Percentiles rank a stretch among this genome's conserved stretches.
These are phyloP conservation scores for Gyrodactylus bullatarudis DNA, from an alignment of 1,140 invertebrate species.

Conservation along the genomic window DNA sequence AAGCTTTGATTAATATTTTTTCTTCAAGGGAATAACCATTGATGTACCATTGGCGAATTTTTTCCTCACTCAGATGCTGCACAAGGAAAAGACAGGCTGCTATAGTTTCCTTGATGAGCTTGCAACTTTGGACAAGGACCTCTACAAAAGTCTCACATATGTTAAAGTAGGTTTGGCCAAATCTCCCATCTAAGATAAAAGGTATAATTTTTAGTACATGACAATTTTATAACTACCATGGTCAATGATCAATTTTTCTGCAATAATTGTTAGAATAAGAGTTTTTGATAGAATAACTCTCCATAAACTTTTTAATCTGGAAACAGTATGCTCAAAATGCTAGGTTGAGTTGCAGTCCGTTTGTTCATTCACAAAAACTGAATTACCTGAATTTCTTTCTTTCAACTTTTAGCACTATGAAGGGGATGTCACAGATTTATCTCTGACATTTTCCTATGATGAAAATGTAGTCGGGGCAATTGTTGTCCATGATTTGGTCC, in stretches of 20 bases:
- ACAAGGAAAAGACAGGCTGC: slow-evolving; percentile 46
- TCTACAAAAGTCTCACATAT: slow-evolving; percentile 76
- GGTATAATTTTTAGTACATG: neutral
- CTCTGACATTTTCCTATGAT: slow-evolving; percentile 76
- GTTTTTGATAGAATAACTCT: too few species aligned
- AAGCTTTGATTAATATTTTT: too few species aligned
- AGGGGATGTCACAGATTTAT: slow-evolving; percentile 62
- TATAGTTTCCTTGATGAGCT: slow-evolving; percentile 89
- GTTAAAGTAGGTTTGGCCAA: slow-evolving; percentile 30
- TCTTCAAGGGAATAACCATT: slow-evolving; percentile 53
- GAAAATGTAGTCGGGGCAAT: slow-evolving; percentile 53
- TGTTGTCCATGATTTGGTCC: slow-evolving; percentile 31
- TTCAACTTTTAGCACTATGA: slow-evolving; percentile 32
- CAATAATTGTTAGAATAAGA: too few species aligned
- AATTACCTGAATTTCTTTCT: too few species aligned
- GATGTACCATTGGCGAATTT: slow-evolving; percentile 94
- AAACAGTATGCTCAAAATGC: too few species aligned
- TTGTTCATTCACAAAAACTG: too few species aligned
- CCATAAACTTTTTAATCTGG: too few species aligned
- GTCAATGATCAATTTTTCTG: too few species aligned
- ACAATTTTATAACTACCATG: too few species aligned
- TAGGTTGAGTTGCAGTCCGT: too few species aligned
- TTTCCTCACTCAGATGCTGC: slow-evolving; percentile 73
- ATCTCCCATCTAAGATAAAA: neutral
- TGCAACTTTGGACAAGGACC: slow-evolving; percentile 64